A percentile compares a stretch with the other conserved stretches of the same genome.
phyloP scores from a whole-genome alignment of 2,888 invertebrate species.

The Sphaeridia pumilis region DNA sequence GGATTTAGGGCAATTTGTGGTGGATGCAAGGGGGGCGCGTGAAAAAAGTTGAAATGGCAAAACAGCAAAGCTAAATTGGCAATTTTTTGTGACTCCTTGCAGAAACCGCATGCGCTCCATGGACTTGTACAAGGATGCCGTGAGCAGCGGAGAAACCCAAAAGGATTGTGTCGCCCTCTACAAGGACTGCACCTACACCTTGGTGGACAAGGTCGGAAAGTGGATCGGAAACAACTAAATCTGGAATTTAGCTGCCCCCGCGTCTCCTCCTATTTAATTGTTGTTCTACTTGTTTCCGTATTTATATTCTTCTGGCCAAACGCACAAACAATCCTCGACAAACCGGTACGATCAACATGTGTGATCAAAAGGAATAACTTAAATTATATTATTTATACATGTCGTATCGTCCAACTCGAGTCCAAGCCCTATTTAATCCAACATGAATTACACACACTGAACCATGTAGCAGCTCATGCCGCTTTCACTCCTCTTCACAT shows the following conservation, averaged over 20 bases:
- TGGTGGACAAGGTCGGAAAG: slow-evolving; percentile 37
- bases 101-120: slow-evolving; percentile 37
- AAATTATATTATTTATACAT: not conserved
- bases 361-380: not conserved
- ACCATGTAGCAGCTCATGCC: not conserved
- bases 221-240: slow-evolving; percentile 33
- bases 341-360: not conserved
- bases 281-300: not conserved
- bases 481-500: not conserved
- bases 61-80: not conserved
- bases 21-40: too few species aligned
- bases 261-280: not conserved
- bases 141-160: slow-evolving; percentile 34
- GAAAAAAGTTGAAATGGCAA: not conserved
- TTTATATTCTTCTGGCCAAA: not conserved
- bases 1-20: not conserved
- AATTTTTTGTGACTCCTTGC: slow-evolving; percentile 6
- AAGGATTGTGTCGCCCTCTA: slow-evolving; percentile 33
- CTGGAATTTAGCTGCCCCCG: not conserved
- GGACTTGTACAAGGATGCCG: slow-evolving; percentile 37
- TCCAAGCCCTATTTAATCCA: not conserved
- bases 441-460: not conserved
- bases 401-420: not conserved
- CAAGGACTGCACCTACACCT: slow-evolving; percentile 36
- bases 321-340: not conserved